Base-by-base conservation (phyloP, 2,113 vertebrate species). In the Ciconia maguari region DNA sequence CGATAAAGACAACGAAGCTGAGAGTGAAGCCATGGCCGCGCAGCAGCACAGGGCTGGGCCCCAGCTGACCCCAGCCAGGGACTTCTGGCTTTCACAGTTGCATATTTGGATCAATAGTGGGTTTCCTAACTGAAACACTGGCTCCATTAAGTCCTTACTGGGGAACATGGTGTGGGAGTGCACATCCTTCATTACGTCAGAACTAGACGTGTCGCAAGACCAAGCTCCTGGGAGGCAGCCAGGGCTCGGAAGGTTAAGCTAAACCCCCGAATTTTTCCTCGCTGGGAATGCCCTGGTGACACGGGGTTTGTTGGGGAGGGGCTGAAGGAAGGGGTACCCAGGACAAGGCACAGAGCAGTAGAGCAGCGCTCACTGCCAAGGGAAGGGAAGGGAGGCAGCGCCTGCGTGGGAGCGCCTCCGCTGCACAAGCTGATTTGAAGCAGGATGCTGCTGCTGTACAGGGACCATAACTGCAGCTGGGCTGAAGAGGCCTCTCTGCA, bases 81-180 rank as follows among this genome's bases (percentile, higher is more conserved):
- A 44, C 52, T 89, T 75, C 41, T 84, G 87, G 61, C 70, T 93
- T 95, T 90, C 91, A 72, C 95, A 94, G 93, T 65, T 83, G 87
- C 46, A 11, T 72, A 61, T 85, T n/a, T 66, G 62, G 62, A 80
- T 42, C 30, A 26, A n/a, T 10, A 32, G 25, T 46, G 78, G 74
- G 75, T 77, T 90, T 91, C 78, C 60, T 19, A 48, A 48, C 36
- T 13, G 58, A 36, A 77, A 93, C 51, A 60, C 46, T 49, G 72
- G 57, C 66, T 92, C 74, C 19, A 4, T 34, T 3, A 51, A 68
- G 38, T 71, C 81, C 65, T 72, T 38, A 25, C 32, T 3, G 27
- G 83, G 71, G 61, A n/a, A 42, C 0, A 0, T 4, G 65, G 55
- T 32, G 38, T 19, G 72, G 65, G 72, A 83, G 30, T 1, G 11